Evolutionary conservation across 2,113 vertebrate species (phyloP), one percentile per base, ranked within the genome.

Genomic region (Picathartes gymnocephalus): DNA sequence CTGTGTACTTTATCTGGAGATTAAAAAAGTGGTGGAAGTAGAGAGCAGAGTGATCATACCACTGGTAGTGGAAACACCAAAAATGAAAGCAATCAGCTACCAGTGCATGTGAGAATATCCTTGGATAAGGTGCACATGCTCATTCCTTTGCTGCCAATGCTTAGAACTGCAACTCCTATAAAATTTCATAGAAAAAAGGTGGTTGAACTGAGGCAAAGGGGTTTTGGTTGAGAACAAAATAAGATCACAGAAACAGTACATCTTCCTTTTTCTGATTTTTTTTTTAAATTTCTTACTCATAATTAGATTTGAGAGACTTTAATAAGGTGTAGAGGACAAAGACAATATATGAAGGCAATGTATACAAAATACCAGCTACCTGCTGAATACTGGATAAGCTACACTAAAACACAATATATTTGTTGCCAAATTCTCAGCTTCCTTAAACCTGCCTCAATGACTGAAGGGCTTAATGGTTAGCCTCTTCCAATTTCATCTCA

Each of bases 321-420:
- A 50, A 57, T 78, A 81, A 92, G 25, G 12, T 21, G 2, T 44
- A 20, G n/a, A 89, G 35, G 13, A 64, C 25, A 82, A 86, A 65
- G n/a, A 54, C 0, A 4, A 80, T 11, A 44, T 2, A 44, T 18
- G 9, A 68, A 77, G 27, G 62, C 0, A 2, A 72, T 10, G 20
- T 4, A 47, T 14, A 4, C n/a, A 65, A 62, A 89, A 50, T 24
- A 39, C 6, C 45, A 61, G 13, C 23, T 50, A 73, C 10, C 16
- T 78, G 27, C 37, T 7, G 1, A 70, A 71, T 71, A 35, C 22
- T 19, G 9, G 28, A 83, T 39, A 37, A 37, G 28, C 21, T 62
- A 45, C 21, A 21, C 8, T 50, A 53, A 91, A 48, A 5, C 6
- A 57, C 5, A 62, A 39, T 8, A 13, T 10, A 70, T 73, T 65